Evolutionary conservation across 2,797 vertebrate genomes (phyloP).

Genomic region (Clarias pachynema): DNA sequence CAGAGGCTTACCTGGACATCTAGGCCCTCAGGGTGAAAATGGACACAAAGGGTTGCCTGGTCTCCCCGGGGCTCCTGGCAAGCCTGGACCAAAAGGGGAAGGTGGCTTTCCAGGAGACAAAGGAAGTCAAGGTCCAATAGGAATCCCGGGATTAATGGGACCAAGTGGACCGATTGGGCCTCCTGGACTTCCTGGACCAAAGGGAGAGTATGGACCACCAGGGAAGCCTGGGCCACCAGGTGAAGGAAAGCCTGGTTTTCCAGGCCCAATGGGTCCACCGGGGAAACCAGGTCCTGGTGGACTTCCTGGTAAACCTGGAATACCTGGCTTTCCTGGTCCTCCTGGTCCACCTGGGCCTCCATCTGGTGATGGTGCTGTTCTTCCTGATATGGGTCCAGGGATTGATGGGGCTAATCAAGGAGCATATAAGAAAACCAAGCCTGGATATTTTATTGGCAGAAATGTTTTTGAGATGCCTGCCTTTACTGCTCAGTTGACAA

Average conservation of each 20-base stretch:
- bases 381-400: conserved; percentile 80
- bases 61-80: conserved; percentile 78
- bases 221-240: conserved; percentile 90
- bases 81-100: conserved; percentile 85
- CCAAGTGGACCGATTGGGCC: conserved; percentile 91
- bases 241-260: conserved; percentile 82
- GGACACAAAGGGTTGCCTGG: conserved; percentile 86
- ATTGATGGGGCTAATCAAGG: conserved; percentile 79
- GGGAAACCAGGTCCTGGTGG: conserved; percentile 87
- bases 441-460: conserved; percentile 60
- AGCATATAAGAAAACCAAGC: conserved; percentile 81
- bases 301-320: conserved; percentile 84
- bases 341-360: conserved; percentile 87
- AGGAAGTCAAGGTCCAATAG: conserved; percentile 87
- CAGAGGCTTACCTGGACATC: conserved; percentile 86
- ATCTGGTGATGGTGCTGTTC: conserved; percentile 81
- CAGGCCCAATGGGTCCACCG: conserved; percentile 84
- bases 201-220: conserved; percentile 84
- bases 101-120: conserved; percentile 81
- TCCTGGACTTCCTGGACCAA: conserved; percentile 86
- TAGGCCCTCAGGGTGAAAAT: conserved; percentile 87
- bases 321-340: conserved; percentile 86
- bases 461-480: conserved; percentile 85
- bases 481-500: conserved; percentile 89
- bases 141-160: conserved; percentile 90